Conservation (phyloP, 2,888 invertebrate genomes). For the Seira musarum region DNA sequence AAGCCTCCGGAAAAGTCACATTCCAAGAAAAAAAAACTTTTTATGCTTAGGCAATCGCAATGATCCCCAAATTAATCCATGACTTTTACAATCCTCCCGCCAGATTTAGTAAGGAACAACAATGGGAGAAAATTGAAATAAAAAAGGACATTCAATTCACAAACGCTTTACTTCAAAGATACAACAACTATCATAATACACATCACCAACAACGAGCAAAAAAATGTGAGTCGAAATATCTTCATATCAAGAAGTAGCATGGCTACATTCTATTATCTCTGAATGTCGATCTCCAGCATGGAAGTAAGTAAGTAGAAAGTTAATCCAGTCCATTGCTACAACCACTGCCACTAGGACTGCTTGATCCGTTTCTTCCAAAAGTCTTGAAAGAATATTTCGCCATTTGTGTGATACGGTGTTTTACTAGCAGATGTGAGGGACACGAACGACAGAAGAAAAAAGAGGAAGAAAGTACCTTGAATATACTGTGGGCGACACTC, state of each 20-base stretch:
- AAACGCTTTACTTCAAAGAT: conserved; percentile 7
- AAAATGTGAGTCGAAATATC: conserved; percentile 11
- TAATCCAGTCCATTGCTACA: neutral
- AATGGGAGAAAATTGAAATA: conserved; percentile 44
- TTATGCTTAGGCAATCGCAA: conserved; percentile 10
- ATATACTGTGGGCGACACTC: conserved; percentile 17
- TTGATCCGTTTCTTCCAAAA: conserved; percentile 1
- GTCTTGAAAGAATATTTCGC: neutral
- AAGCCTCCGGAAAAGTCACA: too few species aligned
- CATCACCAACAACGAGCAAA: conserved; percentile 5
- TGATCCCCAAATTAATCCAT: conserved; percentile 40
- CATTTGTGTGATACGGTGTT: conserved; percentile 11
- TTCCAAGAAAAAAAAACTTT: neutral
- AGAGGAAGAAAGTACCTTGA: neutral
- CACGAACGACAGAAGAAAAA: neutral
- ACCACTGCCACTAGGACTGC: neutral
- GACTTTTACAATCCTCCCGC: conserved; percentile 25
- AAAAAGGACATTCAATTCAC: conserved; percentile 34
- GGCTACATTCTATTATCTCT: neutral
- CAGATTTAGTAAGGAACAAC: neutral
- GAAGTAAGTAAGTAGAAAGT: neutral
- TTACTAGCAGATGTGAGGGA: neutral
- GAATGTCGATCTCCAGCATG: conserved; percentile 10
- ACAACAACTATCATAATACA: conserved; percentile 17
- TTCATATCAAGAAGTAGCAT: neutral